Base-by-base conservation (phyloP, 92 coral and sea anemone species). In the Bergia puertoricense region DNA sequence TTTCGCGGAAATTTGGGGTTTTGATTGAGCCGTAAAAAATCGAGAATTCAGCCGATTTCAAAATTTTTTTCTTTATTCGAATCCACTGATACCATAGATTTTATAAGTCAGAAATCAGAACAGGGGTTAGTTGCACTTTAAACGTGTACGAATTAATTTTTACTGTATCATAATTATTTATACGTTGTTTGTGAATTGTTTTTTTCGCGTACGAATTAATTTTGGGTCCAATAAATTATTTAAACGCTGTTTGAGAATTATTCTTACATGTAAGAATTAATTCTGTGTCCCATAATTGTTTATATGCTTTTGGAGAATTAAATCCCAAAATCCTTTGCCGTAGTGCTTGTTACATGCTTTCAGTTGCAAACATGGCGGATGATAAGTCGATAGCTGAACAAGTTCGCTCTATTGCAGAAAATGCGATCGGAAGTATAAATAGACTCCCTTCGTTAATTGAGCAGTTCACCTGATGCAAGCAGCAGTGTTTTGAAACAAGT, bases 321-420 rank as follows among this genome's bases (percentile, higher is more conserved):
- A 30, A 30, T 62, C 74, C 85, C 74, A 62, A 67, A 81, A 18
- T 81, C 74, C 73, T 81, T 48, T 62, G 85, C 85, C 73, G 85
- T 81, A n/a, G 85, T 81, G 85, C 51, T 2, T 81, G 81, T 77
- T 74, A 81, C 74, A 81, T 59, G 85, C 85, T 15, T 81, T 62
- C 38, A 48, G 8, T 4, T 48, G 85, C 38, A 81, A 81, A 81
- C 85, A 81, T 81, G 85, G 65, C 81, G 42, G 81, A 48, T 44
- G 14, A 44, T 76, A 43, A 42, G 80, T 78, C 82, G 82, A 78
- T 78, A 46, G 68, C 37, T 50, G 57, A 78, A 78, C 67, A 78
- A 78, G 66, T 50, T 78, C 66, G 42, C 9, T 78, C 66, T 56
- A 50, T 22, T 78, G 82, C 82, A 20, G 42, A 78, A 78, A 78